Base-by-base conservation (phyloP, 2,888 invertebrate genomes). In the Eumerus sabulonum region DNA sequence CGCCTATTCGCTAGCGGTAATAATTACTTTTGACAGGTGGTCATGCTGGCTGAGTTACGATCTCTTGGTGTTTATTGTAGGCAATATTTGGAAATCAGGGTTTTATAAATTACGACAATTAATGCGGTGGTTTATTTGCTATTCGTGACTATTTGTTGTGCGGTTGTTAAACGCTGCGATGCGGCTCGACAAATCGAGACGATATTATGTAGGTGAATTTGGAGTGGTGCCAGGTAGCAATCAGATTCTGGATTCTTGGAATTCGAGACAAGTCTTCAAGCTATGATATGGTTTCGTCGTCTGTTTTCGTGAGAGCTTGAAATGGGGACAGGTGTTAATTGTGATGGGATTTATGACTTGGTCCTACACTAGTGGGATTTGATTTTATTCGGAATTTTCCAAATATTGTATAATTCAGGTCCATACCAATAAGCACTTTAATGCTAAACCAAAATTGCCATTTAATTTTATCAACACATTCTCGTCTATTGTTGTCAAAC, bases 391-490 rank as follows among this genome's bases (percentile, higher is more conserved):
- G 27, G 27, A 27, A 27, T 27, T 27, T 7, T 27, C 2, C 27
- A 7, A 27, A 2, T 27, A 27, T 7, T 7, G 27, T 27, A 7
- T 11, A 1, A 12, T 19, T 17, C 16, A 9, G 44, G 9, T 45
- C 27, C 18, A 12, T 44, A 44, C 44, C 56, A 44, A 5, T 14
- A 27, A 44, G 13, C 56, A 57, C 11, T n/a, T n/a, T n/a, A n/a
- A n/a, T n/a, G n/a, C n/a, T 27, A 7, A 7, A 2, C 27, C 27
- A 2, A 27, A 27, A 27, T 27, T 27, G 27, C 7, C 44, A 59
- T 36, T 44, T 45, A 17, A 59, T 57, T 14, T 56, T 44, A 57
- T 57, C 35, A 4, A 45, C n/a, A n/a, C 7, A n/a, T 17, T 35
- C 19, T 7, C 11, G 35, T 57, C n/a, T 12, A 16, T 16, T 1